Conservation (phyloP, 1,140 invertebrate species). For the Cyclargus thomasi region DNA sequence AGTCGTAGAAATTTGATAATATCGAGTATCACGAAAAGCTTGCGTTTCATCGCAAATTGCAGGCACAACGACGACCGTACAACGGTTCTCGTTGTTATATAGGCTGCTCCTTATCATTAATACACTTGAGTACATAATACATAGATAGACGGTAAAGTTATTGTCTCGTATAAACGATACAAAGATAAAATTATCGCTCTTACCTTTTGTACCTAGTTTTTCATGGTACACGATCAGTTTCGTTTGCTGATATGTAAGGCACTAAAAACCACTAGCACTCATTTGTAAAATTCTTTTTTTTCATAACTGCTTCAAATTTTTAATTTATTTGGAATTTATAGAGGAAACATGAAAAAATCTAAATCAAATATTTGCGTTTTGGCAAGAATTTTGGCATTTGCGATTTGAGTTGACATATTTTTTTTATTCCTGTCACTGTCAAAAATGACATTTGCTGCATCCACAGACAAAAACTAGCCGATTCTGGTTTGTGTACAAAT, state of each 20-base stretch:
- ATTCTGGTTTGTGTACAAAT: too few species aligned
- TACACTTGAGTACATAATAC: conserved; percentile 28
- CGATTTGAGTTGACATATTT: too few species aligned
- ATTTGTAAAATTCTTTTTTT: not conserved
- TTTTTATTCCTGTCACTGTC: too few species aligned
- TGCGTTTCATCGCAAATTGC: conserved; percentile 43
- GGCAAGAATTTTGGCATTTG: too few species aligned
- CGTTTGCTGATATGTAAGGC: not conserved
- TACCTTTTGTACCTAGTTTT: conserved; percentile 15
- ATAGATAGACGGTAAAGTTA: not conserved
- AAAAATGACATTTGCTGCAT: too few species aligned
- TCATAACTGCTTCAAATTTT: too few species aligned
- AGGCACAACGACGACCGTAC: conserved; percentile 49
- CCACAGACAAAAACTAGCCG: too few species aligned
- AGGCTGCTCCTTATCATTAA: conserved; percentile 54
- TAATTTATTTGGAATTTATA: too few species aligned
- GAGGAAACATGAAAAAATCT: too few species aligned
- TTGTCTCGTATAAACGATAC: not conserved
- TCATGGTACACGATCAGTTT: not conserved
- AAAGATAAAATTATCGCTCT: not conserved
- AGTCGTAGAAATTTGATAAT: conserved; percentile 31
- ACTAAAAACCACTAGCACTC: not conserved
- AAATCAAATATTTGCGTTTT: too few species aligned
- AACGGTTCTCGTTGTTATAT: conserved; percentile 63
- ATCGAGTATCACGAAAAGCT: conserved; percentile 26